Percentiles rank a stretch among this genome's conserved stretches.
Evolutionary conservation across 2,113 vertebrate genomes (phyloP).

Genomic region (Petaurus breviceps): DNA sequence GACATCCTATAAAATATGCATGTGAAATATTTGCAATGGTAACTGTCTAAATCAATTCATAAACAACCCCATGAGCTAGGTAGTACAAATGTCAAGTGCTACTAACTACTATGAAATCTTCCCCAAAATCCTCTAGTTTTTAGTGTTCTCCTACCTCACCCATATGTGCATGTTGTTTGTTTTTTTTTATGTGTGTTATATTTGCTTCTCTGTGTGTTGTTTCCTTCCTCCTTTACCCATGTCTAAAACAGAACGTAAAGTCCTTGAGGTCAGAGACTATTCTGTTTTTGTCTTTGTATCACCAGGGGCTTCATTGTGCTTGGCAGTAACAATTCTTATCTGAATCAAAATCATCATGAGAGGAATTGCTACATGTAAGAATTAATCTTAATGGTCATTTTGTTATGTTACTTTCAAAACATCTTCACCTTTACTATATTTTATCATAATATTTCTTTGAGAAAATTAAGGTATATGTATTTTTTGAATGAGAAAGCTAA

Average conservation of each 20-base stretch:
- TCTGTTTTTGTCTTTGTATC: not conserved
- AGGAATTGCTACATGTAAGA: not conserved
- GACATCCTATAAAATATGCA: not conserved
- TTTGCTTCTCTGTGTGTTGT: not conserved
- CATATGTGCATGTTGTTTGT: not conserved
- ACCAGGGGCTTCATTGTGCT: not conserved
- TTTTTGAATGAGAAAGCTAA: not conserved
- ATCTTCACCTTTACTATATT: not conserved
- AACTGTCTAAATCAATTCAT: not conserved
- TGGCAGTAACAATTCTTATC: conserved; percentile 25
- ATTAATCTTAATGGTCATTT: not conserved
- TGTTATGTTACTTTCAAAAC: not conserved
- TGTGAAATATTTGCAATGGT: not conserved
- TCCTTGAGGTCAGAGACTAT: not conserved
- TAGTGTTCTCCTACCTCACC: not conserved
- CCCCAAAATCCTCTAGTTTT: not conserved
- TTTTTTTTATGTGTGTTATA: not conserved
- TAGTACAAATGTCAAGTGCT: not conserved
- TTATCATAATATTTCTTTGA: not conserved
- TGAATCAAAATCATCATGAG: not conserved
- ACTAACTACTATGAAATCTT: not conserved
- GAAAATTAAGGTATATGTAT: not conserved
- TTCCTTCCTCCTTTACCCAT: not conserved
- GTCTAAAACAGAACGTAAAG: not conserved
- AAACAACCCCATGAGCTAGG: not conserved